A percentile compares a stretch with the other conserved stretches of the same genome.
phyloP scores from a whole-genome alignment of 2,797 vertebrate species.

The Oreochromis mossambicus region DNA sequence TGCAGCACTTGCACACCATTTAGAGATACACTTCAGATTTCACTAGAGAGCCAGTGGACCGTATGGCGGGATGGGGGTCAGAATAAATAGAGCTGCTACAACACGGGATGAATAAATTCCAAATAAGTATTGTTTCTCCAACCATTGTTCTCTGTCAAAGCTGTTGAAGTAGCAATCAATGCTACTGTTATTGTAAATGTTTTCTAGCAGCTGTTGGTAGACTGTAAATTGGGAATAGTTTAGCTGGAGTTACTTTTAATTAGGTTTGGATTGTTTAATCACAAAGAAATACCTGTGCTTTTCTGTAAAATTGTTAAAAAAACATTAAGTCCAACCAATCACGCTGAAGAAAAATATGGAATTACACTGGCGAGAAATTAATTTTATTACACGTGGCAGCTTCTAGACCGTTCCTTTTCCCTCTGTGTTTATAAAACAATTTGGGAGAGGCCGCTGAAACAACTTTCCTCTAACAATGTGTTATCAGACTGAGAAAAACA shows the following conservation, averaged over 20 bases:
- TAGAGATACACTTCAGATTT: slow-evolving; percentile 75
- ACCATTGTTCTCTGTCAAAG: slow-evolving; percentile 30
- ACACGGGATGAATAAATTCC: slow-evolving; percentile 49
- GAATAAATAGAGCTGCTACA: slow-evolving; percentile 55
- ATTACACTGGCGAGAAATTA: slow-evolving; percentile 27
- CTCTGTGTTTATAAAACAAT: slow-evolving; percentile 66
- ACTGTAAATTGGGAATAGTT: slow-evolving; percentile 10
- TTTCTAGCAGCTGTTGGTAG: slow-evolving; percentile 13
- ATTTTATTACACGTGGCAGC: slow-evolving; percentile 46
- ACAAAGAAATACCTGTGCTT: neutral
- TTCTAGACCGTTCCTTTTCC: slow-evolving; percentile 37
- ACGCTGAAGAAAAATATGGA: slow-evolving; percentile 29
- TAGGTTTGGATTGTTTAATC: neutral
- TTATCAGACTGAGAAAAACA: slow-evolving; percentile 74
- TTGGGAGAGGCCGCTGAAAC: slow-evolving; percentile 54
- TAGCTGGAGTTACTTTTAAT: slow-evolving; percentile 17
- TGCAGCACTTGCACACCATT: slow-evolving; percentile 71
- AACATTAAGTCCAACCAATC: neutral
- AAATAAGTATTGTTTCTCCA: slow-evolving; percentile 55
- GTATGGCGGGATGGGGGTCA: slow-evolving; percentile 50
- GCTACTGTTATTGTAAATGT: slow-evolving; percentile 2
- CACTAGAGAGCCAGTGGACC: slow-evolving; percentile 57
- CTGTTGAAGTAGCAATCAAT: slow-evolving; percentile 36
- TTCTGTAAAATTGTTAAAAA: neutral
- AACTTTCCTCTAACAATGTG: slow-evolving; percentile 70